Percentiles rank a stretch among this genome's conserved stretches.
These are phyloP conservation scores for Lithobates pipiens DNA, from an alignment of 2,797 vertebrate genomes.

Conservation along the genomic window DNA sequence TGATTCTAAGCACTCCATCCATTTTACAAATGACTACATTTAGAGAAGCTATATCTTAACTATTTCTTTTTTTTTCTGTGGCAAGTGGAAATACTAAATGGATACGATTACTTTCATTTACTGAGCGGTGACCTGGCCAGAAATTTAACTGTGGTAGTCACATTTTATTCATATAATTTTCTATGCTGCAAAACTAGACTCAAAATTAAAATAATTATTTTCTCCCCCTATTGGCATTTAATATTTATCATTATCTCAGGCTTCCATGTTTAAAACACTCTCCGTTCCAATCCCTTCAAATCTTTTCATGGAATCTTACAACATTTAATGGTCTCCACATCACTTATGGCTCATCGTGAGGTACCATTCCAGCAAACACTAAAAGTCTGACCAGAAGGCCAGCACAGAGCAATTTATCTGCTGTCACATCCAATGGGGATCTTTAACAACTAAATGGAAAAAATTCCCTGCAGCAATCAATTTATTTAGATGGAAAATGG, in stretches of 20 bases:
- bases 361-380: conserved; percentile 57
- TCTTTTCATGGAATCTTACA: conserved; percentile 40
- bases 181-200: not conserved
- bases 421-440: conserved; percentile 62
- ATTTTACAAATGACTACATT: not conserved
- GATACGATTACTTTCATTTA: not conserved
- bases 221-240: not conserved
- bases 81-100: too few species aligned
- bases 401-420: conserved; percentile 55
- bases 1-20: not conserved
- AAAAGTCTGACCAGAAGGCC: conserved; percentile 55
- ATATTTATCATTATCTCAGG: not conserved
- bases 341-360: conserved; percentile 48
- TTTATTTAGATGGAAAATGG: conserved; percentile 56
- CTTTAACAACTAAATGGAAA: conserved; percentile 58
- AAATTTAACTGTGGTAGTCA: not conserved
- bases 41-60: not conserved
- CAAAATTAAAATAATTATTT: not conserved
- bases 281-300: conserved; percentile 19
- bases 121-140: not conserved
- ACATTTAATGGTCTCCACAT: conserved; percentile 30
- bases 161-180: not conserved
- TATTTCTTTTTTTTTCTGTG: not conserved
- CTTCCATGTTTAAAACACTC: conserved; percentile 7
- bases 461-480: conserved; percentile 60